Conservation (phyloP, 2,888 invertebrate species). For the Prosapia bicincta region DNA sequence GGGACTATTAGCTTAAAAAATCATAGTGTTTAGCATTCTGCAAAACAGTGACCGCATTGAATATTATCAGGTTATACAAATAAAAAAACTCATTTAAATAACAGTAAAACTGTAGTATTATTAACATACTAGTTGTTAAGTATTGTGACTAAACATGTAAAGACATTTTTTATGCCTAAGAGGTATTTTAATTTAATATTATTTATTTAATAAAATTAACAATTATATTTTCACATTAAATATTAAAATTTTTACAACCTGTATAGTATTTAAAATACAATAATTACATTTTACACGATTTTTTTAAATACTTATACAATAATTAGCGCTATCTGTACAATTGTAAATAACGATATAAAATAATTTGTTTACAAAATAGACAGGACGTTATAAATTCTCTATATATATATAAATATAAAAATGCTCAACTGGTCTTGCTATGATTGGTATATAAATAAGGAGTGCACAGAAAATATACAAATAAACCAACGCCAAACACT, state of each 20-base stretch:
- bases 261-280: conserved; percentile 25
- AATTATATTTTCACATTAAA: conserved; percentile 15
- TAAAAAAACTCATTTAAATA: not conserved
- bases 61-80: not conserved
- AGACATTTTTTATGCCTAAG: conserved; percentile 5
- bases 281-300: conserved; percentile 29
- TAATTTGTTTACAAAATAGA: conserved; percentile 25
- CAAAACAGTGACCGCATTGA: too few species aligned
- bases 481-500: conserved; percentile 6
- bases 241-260: conserved; percentile 23
- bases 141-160: not conserved
- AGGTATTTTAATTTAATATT: conserved; percentile 28
- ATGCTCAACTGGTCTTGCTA: conserved; percentile 12
- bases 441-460: conserved; percentile 26
- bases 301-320: conserved; percentile 26
- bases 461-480: conserved; percentile 20
- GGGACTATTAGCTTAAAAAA: too few species aligned
- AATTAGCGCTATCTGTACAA: conserved; percentile 23
- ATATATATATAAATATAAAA: conserved; percentile 1
- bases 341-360: conserved; percentile 24
- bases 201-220: conserved; percentile 23
- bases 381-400: conserved; percentile 7
- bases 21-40: too few species aligned
- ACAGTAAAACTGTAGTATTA: not conserved
- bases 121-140: not conserved